phyloP scores from a whole-genome alignment of 2,797 vertebrate genomes.

The Pterois miles region DNA sequence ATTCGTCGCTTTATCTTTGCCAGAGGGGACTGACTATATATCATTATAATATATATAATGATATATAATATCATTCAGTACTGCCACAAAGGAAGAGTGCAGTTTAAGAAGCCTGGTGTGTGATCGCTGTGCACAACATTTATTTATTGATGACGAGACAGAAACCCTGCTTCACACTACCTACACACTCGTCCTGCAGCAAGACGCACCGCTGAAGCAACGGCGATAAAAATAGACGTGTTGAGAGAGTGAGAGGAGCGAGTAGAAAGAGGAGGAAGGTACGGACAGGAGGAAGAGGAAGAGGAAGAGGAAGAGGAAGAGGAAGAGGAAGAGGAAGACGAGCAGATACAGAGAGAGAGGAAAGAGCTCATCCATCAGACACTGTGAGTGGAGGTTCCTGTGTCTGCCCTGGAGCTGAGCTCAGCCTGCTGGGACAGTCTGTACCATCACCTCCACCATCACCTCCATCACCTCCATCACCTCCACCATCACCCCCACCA shows the following conservation, averaged over 20 bases:
- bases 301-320: background rate
- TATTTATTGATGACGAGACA: background rate
- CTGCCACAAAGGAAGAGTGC: no score
- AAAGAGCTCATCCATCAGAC: slow-evolving; percentile 5
- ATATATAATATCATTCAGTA: no score
- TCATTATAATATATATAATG: no score
- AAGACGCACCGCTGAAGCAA: background rate
- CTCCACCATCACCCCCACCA: no score
- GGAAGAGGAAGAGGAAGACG: background rate
- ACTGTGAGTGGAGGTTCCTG: slow-evolving; percentile 8
- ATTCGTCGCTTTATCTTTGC: background rate
- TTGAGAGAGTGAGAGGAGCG: background rate
- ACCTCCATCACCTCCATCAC: slow-evolving; percentile 44
- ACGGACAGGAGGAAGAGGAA: background rate
- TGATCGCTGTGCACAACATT: background rate
- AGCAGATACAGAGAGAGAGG: background rate
- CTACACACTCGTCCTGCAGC: background rate
- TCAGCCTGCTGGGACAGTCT: slow-evolving; percentile 27
- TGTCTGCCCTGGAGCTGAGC: slow-evolving; percentile 31
- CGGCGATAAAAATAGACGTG: slow-evolving; percentile 23
- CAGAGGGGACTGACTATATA: no score
- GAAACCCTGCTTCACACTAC: background rate
- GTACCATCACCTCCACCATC: slow-evolving; percentile 42
- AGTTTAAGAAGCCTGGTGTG: no score
- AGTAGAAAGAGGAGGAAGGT: background rate